Base-by-base conservation (phyloP, 2,888 invertebrate genomes). In the Lobophora halterata region DNA sequence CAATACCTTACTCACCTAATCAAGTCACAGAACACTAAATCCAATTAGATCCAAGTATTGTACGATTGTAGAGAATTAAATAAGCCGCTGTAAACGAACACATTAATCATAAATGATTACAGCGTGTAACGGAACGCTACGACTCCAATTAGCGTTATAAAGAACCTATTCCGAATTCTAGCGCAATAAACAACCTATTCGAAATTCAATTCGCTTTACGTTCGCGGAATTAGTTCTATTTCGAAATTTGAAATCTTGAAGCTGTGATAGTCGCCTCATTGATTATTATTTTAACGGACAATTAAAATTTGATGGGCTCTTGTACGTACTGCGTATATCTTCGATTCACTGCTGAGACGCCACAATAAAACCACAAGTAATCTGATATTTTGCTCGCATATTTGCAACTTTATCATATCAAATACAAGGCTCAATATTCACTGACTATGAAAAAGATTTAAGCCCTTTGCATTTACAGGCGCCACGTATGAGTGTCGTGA, bases 221-320 rank as follows among this genome's bases (percentile, higher is more conserved):
- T 60, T 61, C 58, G 58, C 57, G 45, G 63, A 68, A 74, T 70
- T 68, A 64, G 67, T 71, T 74, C 75, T 79, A 76, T 80, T 68
- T 72, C 65, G 76, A 65, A 73, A 65, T 53, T 60, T 52, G 57
- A 19, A 42, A 42, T 25, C n/a, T n/a, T n/a, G n/a, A n/a, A 20
- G 61, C 55, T 55, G 65, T 66, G 71, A 79, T 78, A 79, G 77
- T 79, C 81, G 80, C 81, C 77, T 79, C 81, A 79, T 83, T 85
- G 82, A 83, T 86, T 86, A 83, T 83, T 83, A 85, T 86, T 86
- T 85, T 85, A 85, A 83, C 85, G 82, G 69, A 81, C 83, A 82
- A 83, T 86, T 86, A 87, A 87, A 86, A 77, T 85, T 86, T 87
- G 80, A 87, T 83, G 80, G 80, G 74, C 78, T 66, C 74, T 80